Evolutionary conservation across 2,888 invertebrate species (phyloP), one percentile per base, ranked within the genome.

Genomic region (Tachina grossa): DNA sequence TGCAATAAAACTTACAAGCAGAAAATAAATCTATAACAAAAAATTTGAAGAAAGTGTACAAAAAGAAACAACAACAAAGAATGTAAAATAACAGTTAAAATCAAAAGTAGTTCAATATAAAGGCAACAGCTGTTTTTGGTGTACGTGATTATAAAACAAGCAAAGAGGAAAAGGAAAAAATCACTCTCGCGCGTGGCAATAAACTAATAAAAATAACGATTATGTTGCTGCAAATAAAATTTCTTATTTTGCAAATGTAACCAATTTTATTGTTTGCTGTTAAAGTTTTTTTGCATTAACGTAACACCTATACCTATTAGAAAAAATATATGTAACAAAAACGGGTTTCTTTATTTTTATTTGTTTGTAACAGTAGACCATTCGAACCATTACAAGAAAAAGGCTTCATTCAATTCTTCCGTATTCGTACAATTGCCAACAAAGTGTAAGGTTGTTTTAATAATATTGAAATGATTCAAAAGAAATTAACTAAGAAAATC

Each of bases 391-490:
- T 16, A 22, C 14, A 51, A 16, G 13, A n/a, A 31, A 22, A 53
- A 66, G 41, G 31, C 2, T 47, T 78, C 11, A 43, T 55, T 66
- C 22, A 59, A 22, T 55, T 66, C 68, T 85, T 85, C 75, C 82
- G 78, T 82, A 85, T 83, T 83, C 75, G 71, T 72, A 66, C 19
- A 49, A 76, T 63, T 79, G 79, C 85, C 79, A 85, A 83, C 61
- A 61, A 49, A 71, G 72, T 66, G 61, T 41, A 71, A 83, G 79
- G 85, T 79, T 76, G 75, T 57, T 55, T 49, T 19, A 31, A 72
- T 49, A 78, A 51, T 41, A 22, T 57, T 53, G 47, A 13, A 39
- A 51, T 39, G 49, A 16, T 9, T 13, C 1, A 55, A 61, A 43
- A 9, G 19, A 39, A 57, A 68, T 2, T 16, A 57, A 16, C 13